Evolutionary conservation across 2,113 vertebrate species (phyloP).

Genomic region (Psophia crepitans): DNA sequence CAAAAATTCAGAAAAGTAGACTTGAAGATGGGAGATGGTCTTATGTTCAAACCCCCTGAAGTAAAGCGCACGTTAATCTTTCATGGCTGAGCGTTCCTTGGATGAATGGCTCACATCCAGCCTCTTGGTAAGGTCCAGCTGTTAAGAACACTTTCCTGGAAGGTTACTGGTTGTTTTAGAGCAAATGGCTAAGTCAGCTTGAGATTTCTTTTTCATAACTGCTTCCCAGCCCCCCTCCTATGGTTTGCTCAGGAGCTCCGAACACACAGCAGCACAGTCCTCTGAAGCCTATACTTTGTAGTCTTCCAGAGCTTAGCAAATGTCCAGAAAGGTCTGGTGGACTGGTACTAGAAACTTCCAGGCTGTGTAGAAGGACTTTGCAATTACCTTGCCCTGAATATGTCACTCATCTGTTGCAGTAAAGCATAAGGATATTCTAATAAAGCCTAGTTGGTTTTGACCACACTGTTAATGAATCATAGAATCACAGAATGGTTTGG

Average conservation of each 20-base stretch:
- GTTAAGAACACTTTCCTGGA: neutral
- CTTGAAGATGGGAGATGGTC: neutral
- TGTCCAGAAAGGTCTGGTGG: neutral
- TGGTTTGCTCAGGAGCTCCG: neutral
- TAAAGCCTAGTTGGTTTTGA: neutral
- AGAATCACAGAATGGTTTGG: too few species aligned
- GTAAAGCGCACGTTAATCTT: neutral
- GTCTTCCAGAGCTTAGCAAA: neutral
- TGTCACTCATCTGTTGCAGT: neutral
- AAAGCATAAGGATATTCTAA: neutral
- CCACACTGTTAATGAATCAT: neutral
- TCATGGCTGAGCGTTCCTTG: neutral
- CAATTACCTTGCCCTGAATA: neutral
- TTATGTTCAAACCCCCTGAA: neutral
- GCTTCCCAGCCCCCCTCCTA: neutral
- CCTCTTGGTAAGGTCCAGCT: neutral
- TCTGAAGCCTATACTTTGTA: neutral
- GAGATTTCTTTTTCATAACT: neutral
- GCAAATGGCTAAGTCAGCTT: neutral
- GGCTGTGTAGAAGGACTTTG: neutral
- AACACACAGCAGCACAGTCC: neutral
- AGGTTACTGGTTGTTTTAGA: neutral
- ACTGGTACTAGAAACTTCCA: neutral
- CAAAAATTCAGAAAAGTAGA: neutral
- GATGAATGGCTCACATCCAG: neutral